Conservation (phyloP, 2,113 vertebrate genomes). For the Percopsis transmontana region DNA sequence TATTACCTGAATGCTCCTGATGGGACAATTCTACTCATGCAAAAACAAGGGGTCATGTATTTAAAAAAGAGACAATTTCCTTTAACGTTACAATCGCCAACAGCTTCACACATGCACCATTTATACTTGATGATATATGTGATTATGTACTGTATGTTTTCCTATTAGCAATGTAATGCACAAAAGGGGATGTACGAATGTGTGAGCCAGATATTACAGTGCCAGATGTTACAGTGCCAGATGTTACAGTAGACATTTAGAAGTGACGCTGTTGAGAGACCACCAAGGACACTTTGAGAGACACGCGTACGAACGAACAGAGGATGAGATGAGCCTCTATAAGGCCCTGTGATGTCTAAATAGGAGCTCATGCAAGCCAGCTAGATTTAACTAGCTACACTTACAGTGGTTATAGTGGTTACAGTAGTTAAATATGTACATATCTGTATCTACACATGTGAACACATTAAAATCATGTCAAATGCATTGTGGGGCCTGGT, state of each 20-base stretch:
- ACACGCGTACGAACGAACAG: slow-evolving; percentile 48
- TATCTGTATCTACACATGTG: slow-evolving; percentile 74
- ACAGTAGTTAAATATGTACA: slow-evolving; percentile 63
- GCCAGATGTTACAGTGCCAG: no score
- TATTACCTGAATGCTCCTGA: slow-evolving; percentile 10
- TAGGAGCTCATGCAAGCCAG: slow-evolving; percentile 60
- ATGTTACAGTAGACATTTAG: slow-evolving; percentile 37
- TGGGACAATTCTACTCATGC: neutral
- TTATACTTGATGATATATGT: slow-evolving; percentile 36
- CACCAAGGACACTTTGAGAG: slow-evolving; percentile 49
- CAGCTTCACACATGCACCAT: slow-evolving; percentile 1
- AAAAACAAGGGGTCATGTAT: no score
- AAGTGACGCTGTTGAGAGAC: slow-evolving; percentile 44
- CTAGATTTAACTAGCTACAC: slow-evolving; percentile 77
- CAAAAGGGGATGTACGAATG: slow-evolving; percentile 18
- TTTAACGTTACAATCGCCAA: neutral
- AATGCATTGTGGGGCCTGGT: slow-evolving; percentile 26
- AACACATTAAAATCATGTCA: slow-evolving; percentile 74
- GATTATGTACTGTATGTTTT: slow-evolving; percentile 33
- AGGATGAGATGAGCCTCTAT: slow-evolving; percentile 50
- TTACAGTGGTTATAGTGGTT: slow-evolving; percentile 45
- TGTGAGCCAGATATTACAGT: slow-evolving; percentile 22
- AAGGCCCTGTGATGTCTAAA: slow-evolving; percentile 75
- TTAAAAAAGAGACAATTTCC: neutral
- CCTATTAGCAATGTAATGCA: slow-evolving; percentile 47